phyloP scores from a whole-genome alignment of 2,113 vertebrate genomes.

The Steatornis caripensis region DNA sequence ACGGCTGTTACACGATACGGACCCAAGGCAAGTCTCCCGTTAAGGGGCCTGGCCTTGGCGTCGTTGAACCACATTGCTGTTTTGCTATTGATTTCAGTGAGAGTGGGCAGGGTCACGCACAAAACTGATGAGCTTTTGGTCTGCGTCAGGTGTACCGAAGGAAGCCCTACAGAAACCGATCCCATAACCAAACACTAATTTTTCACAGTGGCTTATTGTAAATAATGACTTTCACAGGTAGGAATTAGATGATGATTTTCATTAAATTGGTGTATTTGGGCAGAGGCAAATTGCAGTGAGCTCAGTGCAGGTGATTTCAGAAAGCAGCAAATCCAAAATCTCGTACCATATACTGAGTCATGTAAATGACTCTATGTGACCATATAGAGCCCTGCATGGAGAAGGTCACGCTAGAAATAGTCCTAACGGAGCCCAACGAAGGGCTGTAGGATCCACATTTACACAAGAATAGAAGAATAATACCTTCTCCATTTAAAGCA shows the following conservation, averaged over 20 bases:
- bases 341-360: neutral
- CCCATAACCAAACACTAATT: neutral
- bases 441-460: conserved; percentile 6
- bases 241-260: neutral
- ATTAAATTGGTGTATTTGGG: neutral
- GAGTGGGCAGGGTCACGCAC: neutral
- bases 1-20: neutral
- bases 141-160: neutral
- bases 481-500: conserved; percentile 54
- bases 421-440: neutral
- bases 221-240: neutral
- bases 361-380: neutral
- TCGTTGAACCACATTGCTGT: neutral
- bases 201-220: neutral
- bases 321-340: neutral
- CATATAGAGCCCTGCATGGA: neutral
- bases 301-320: neutral
- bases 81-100: neutral
- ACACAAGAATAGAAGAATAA: conserved; percentile 52
- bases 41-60: neutral
- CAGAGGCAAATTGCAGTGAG: neutral
- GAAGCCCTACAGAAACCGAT: neutral
- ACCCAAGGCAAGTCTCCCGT: neutral
- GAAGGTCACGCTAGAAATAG: conserved; percentile 52
- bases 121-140: neutral